Base-by-base conservation (phyloP, 1,140 invertebrate species). In the Carcinoscorpius rotundicauda region DNA sequence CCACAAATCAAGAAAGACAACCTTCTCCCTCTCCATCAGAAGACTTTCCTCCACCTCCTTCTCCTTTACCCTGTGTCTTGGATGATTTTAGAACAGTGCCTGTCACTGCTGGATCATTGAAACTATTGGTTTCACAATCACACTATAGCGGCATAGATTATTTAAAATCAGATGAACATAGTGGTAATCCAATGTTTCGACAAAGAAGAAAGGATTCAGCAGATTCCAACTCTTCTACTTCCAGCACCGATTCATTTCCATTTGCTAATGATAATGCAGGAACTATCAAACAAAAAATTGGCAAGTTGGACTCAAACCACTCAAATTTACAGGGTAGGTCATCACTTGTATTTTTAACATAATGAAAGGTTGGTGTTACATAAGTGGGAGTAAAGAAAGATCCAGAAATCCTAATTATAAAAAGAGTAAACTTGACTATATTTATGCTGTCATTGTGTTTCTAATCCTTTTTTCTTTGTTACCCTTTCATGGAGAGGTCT, bases 181-280 rank as follows among this genome's bases (percentile, higher is more conserved):
- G 49, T 48, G 6, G 64, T 9, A 64, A 63, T 6, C 6, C 3
- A 8, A 55, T 55, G 48, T 69, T 66, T 58, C 53, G 66, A 4
- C 62, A 69, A 53, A 51, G 59, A 8, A 61, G 68, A 52, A 64
- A 64, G 55, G 70, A 65, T 58, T 75, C 73, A 67, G 73, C 63
- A 69, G 73, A 93, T 86, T 95, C 93, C 71, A 94, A 86, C 81
- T 69, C 71, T 49, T 78, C 78, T 4, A 74, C 73, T 4, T 94
- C 92, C 67, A 96, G 92, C 79, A 93, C 91, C 62, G 78, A 97
- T 78, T 94, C 92, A 70, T 84, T 98, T 75, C 95, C 95, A 55
- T 98, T 98, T 79, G 95, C 96, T 66, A 98, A 98, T 78, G 96
- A 98, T 75, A 97, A 98, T 79, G 93, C 93, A 52, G 96, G 95